Evolutionary conservation across 2,113 vertebrate genomes (phyloP).

Genomic region (Chamaea fasciata): DNA sequence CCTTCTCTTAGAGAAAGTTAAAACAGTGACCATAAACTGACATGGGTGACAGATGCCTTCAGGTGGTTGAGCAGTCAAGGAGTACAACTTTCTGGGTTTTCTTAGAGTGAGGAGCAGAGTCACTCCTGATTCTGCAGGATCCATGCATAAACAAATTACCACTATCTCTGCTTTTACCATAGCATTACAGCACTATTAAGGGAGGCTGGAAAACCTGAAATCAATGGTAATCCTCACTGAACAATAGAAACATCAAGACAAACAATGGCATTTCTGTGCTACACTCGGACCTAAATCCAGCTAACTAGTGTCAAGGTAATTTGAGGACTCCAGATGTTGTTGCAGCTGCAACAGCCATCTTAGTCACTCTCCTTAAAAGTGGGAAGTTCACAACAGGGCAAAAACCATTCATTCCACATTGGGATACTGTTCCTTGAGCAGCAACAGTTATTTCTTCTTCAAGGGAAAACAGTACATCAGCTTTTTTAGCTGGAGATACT

Average conservation of each 20-base stretch:
- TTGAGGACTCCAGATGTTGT: slow-evolving; percentile 57
- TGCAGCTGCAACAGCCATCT: slow-evolving; percentile 50
- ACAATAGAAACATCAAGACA: neutral
- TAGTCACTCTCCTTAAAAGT: slow-evolving; percentile 1
- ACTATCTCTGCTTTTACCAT: neutral
- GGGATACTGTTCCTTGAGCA: slow-evolving; percentile 10
- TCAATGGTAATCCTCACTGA: neutral
- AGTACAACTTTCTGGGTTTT: neutral
- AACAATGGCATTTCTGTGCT: slow-evolving; percentile 25
- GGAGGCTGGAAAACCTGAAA: neutral
- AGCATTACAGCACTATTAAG: neutral
- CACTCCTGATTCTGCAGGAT: neutral
- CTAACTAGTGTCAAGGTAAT: slow-evolving; percentile 38
- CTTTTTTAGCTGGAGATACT: neutral
- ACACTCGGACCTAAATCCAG: neutral
- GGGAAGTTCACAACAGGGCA: slow-evolving; percentile 10
- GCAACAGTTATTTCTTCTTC: slow-evolving; percentile 3
- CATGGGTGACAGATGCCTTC: neutral
- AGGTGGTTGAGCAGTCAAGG: neutral
- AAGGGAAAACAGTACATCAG: neutral
- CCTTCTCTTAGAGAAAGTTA: neutral
- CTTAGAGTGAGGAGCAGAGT: neutral
- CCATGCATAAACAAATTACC: neutral
- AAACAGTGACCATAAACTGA: neutral
- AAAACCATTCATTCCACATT: neutral